Evolutionary conservation across 2,113 vertebrate species (phyloP), one percentile per base, ranked within the genome.

Genomic region (Crocuta crocuta): DNA sequence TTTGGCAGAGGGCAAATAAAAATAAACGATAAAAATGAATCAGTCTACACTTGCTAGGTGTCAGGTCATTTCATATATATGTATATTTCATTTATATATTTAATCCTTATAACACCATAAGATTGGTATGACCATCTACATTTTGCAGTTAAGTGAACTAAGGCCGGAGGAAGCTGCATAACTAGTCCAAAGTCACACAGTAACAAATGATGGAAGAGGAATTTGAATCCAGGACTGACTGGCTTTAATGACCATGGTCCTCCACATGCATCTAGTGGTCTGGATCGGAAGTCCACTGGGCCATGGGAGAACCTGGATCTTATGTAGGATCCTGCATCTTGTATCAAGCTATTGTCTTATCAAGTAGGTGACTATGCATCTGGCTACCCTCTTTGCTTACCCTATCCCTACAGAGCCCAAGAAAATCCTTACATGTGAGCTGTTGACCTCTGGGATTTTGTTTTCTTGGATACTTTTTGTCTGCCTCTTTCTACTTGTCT

Each of bases 1-100:
- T 94, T 90, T 53, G 35, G 78, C 39, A 55, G 33, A 70, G 19
- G 23, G 80, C 86, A 92, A 76, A 95, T 68, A 50, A 70, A 96
- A 95, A 70, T 53, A 80, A 68, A 68, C 35, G 7, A 87, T 73
- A 61, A 84, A 94, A 89, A 68, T 31, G 35, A 63, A 33, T 61
- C 43, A 76, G 23, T 82, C 19, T 73, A 78, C 19, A 66, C 2
- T 82, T 86, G 73, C 48, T 65, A 94, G 43, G 61, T 50, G 12
- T 39, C 71, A 93, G 55, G 26, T n/a, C 31, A 85, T 91, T 94
- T 97, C 7, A 31, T 55, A 79, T 61, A 55, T 68, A 70, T 65
- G 13, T 58, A 7, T 48, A 78, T 16, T 76, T 45, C 48, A 48
- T 84, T 24, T 28, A 79, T 50, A 61, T 11, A 55, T 87, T 81